Evolutionary conservation across 2,113 vertebrate species (phyloP).

Genomic region (Eupsittula cactorum): DNA sequence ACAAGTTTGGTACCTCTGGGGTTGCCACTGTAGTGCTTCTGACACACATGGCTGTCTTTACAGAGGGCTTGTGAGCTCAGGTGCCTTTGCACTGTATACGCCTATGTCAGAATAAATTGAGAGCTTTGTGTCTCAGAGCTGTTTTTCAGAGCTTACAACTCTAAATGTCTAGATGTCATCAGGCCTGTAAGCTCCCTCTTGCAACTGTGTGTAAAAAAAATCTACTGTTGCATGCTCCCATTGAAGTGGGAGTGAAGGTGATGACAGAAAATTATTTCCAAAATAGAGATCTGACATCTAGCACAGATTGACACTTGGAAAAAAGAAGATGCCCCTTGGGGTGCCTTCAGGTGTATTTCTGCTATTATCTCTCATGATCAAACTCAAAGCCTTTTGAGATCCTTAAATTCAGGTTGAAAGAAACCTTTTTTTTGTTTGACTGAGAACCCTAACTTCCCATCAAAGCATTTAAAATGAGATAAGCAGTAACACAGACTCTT

Average conservation of each 20-base stretch:
- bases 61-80: not conserved
- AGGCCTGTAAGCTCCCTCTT: not conserved
- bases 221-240: not conserved
- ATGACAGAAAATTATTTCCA: not conserved
- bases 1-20: not conserved
- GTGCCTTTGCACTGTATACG: not conserved
- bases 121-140: not conserved
- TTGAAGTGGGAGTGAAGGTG: not conserved
- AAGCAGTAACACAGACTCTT: not conserved
- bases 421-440: not conserved
- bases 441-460: not conserved
- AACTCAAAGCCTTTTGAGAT: not conserved
- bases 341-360: not conserved
- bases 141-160: not conserved
- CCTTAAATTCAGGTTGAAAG: not conserved
- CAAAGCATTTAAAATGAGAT: not conserved
- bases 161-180: not conserved
- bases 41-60: not conserved
- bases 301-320: not conserved
- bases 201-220: not conserved
- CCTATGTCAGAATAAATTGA: not conserved
- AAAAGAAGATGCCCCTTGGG: not conserved
- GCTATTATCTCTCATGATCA: not conserved
- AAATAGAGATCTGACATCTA: not conserved
- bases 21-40: not conserved